phyloP scores from a whole-genome alignment of 1,140 invertebrate species.

The Caerostris extrusa region DNA sequence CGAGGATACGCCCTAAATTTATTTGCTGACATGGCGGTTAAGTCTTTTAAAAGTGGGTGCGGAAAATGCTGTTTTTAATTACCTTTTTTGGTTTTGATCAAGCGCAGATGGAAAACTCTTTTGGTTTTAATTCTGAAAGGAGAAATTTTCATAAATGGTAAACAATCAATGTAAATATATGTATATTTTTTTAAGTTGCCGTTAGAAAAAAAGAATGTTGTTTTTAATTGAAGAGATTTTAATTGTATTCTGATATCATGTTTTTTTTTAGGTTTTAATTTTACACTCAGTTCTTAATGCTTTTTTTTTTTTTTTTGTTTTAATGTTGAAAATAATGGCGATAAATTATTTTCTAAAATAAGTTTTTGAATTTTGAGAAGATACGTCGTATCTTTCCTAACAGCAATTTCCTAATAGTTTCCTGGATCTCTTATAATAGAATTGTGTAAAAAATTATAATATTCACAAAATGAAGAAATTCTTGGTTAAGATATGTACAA shows the following conservation, averaged over 20 bases:
- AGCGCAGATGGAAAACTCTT: neutral
- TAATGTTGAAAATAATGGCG: neutral
- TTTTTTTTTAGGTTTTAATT: neutral
- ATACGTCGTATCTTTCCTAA: no score
- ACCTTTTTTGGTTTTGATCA: slow-evolving; percentile 12
- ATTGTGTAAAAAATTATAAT: no score
- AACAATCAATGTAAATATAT: neutral
- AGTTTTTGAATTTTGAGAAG: no score
- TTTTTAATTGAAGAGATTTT: neutral
- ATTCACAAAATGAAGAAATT: no score
- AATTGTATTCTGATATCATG: neutral
- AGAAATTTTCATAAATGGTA: neutral
- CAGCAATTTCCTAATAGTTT: no score
- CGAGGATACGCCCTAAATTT: neutral
- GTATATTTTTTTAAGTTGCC: neutral
- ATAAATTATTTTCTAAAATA: no score
- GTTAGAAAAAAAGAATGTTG: neutral
- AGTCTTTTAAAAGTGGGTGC: neutral
- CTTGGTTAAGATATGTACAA: no score
- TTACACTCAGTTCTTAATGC: neutral
- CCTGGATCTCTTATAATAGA: no score
- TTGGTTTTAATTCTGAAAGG: neutral
- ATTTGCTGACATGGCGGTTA: neutral
- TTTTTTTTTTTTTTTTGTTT: neutral
- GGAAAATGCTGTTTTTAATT: slow-evolving; percentile 28